Base-by-base conservation (phyloP, 1,140 invertebrate species). In the Heliconius hermathena region DNA sequence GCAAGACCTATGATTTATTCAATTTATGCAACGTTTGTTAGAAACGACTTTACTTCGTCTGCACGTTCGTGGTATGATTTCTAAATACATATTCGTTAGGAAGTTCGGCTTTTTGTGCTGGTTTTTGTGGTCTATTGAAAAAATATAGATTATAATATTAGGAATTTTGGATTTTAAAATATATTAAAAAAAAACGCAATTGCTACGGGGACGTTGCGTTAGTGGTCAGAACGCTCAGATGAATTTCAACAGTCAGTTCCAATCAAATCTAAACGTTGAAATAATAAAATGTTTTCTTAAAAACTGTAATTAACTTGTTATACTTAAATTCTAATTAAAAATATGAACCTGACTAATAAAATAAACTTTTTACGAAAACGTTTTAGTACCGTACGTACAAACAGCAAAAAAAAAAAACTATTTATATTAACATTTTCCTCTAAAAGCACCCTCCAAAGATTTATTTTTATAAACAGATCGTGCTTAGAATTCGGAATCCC, bases 381-480 rank as follows among this genome's bases (percentile, higher is more conserved):
- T 22, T 60, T 26, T 26, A n/a, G 20, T 60, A 60, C 20, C 9
- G 20, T 22, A 60, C 57, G 8, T 26, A 22, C n/a, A 60, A 60
- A 60, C n/a, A 60, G n/a, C 41, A 66, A 66, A 66, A 20, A 20
- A 20, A 20, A n/a, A 66, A 29, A 66, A 66, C 26, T 66, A 66
- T 66, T 26, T 66, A 66, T 16, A 66, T 29, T 66, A 66, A 66
- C 60, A 66, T 66, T 66, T 66, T 66, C 60, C 26, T 66, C 26
- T 29, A 29, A 29, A 29, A 66, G 60, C 29, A 66, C 20, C 60
- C 11, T 26, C 22, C 60, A 29, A 66, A 66, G 60, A 66, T 66
- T 66, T 66, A 66, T 66, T 66, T 66, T 66, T 66, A 66, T 66
- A 66, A 66, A 66, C 60, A 66, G 60, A 66, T 66, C 60, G 60